A percentile compares a stretch with the other conserved stretches of the same genome.
Conservation (phyloP, 2,888 invertebrate genomes). For the Andrena bicolor region DNA sequence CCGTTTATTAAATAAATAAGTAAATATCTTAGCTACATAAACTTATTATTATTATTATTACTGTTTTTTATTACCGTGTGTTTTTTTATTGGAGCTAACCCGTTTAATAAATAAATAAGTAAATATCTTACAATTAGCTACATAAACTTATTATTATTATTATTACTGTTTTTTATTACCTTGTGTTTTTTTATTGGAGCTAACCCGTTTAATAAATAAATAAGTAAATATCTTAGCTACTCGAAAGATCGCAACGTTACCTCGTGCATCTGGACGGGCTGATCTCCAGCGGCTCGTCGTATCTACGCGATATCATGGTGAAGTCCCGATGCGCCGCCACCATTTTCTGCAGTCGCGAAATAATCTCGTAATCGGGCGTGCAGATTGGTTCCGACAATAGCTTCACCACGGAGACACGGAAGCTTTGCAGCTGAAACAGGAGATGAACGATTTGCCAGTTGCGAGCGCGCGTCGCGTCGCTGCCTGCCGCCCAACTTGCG, state of each 20-base stretch:
- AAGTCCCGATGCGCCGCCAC: slow-evolving; percentile 95
- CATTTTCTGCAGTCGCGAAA: slow-evolving; percentile 92
- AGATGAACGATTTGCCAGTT: slow-evolving; percentile 58
- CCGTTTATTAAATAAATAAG: no score
- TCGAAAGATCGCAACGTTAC: slow-evolving; percentile 63
- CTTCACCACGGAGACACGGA: slow-evolving; percentile 91
- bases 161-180: no score
- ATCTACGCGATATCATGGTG: slow-evolving; percentile 92
- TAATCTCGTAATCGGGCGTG: slow-evolving; percentile 91
- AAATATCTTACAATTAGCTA: no score
- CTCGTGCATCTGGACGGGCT: slow-evolving; percentile 85
- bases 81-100: no score
- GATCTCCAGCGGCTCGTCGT: slow-evolving; percentile 87
- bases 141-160: no score
- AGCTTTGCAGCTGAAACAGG: slow-evolving; percentile 88
- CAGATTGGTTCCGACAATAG: slow-evolving; percentile 90
- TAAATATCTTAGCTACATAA: no score
- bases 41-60: no score
- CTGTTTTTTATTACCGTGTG: no score
- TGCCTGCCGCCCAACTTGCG: neutral
- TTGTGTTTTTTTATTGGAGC: no score
- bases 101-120: no score
- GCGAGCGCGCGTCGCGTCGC: slow-evolving; percentile 8
- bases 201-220: no score
- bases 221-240: no score